A percentile compares a stretch with the other conserved stretches of the same genome.
Conservation (phyloP, 2,888 invertebrate genomes). For the Cyclophora punctaria region DNA sequence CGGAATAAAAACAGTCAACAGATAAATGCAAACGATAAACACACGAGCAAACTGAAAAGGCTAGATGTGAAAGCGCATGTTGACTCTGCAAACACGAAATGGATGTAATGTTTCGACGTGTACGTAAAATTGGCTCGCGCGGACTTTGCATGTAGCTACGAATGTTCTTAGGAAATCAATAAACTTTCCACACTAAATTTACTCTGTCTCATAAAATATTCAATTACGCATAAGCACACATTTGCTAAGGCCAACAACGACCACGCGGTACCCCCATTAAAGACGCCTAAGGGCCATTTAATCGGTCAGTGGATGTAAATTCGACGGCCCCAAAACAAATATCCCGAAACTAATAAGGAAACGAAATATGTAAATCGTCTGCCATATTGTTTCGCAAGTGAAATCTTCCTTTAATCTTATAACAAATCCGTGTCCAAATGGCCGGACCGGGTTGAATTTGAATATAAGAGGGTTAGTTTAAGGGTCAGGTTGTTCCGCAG, state of each 20-base stretch:
- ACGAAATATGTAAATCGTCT: conserved; percentile 75
- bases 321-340: conserved; percentile 73
- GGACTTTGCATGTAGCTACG: conserved; percentile 8
- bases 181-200: conserved; percentile 61
- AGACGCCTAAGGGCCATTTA: conserved; percentile 76
- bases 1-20: conserved; percentile 75
- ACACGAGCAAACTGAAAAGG: conserved; percentile 62
- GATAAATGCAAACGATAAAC: conserved; percentile 74
- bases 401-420: conserved; percentile 77
- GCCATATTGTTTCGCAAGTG: conserved; percentile 76
- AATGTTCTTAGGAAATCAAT: conserved; percentile 48
- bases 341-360: conserved; percentile 76
- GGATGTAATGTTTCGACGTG: conserved; percentile 22
- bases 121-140: conserved; percentile 23
- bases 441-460: conserved; percentile 69
- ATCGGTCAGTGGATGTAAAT: conserved; percentile 76
- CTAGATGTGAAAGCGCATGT: conserved; percentile 52
- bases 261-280: conserved; percentile 75
- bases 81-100: conserved; percentile 38
- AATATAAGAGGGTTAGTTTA: conserved; percentile 66
- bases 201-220: conserved; percentile 69
- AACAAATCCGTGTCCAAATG: conserved; percentile 77
- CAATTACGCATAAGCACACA: conserved; percentile 75
- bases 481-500: conserved; percentile 57
- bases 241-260: conserved; percentile 73